Conservation (phyloP, 2,113 vertebrate species). For the Capricornis sumatraensis region DNA sequence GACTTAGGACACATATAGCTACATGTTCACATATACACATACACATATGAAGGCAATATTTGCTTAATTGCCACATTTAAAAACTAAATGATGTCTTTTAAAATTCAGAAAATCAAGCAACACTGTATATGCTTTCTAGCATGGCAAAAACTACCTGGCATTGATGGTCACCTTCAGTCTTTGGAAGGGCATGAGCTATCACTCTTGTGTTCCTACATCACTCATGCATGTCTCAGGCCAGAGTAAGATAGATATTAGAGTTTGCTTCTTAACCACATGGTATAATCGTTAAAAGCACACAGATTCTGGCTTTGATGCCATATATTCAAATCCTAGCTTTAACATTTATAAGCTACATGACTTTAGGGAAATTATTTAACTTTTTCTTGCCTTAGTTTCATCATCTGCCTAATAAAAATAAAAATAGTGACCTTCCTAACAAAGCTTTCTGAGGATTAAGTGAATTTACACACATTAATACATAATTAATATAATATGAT, state of each 20-base stretch:
- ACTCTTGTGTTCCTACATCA: neutral
- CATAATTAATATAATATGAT: neutral
- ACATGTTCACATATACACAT: neutral
- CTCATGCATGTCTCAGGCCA: neutral
- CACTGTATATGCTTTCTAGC: neutral
- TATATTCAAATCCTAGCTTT: neutral
- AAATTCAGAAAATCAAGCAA: neutral
- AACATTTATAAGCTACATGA: neutral
- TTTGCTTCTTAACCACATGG: neutral
- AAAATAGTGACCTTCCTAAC: neutral
- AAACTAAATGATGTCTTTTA: neutral
- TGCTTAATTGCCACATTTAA: neutral
- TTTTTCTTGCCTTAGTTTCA: neutral
- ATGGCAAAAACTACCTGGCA: neutral
- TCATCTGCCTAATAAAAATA: neutral
- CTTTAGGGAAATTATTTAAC: neutral
- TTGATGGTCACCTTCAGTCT: rapidly evolving
- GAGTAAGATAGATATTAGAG: neutral
- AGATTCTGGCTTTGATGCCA: neutral
- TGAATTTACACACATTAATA: neutral
- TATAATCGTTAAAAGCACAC: neutral
- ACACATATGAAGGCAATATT: neutral
- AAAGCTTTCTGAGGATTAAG: neutral
- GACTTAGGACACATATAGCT: neutral
- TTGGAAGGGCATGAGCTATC: too few species aligned